Evolutionary conservation across 2,113 vertebrate species (phyloP).

Genomic region (Suricata suricatta): DNA sequence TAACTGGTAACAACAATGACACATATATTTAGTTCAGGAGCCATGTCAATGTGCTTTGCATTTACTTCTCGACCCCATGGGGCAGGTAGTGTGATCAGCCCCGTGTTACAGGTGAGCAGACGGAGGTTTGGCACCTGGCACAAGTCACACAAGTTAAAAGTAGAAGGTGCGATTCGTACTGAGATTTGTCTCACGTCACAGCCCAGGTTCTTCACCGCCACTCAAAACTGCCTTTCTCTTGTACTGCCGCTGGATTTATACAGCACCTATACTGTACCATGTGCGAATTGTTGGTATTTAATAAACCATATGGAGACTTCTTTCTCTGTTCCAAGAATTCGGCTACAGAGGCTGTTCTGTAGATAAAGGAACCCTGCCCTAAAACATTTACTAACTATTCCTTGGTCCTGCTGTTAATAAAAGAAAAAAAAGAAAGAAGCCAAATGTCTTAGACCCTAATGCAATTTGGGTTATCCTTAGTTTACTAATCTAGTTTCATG

Average conservation of each 20-base stretch:
- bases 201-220: not conserved
- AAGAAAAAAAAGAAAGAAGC: not conserved
- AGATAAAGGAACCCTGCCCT: not conserved
- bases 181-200: not conserved
- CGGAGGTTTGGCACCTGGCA: not conserved
- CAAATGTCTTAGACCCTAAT: not conserved
- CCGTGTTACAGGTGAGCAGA: not conserved
- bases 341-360: not conserved
- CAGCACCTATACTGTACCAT: not conserved
- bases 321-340: conserved; percentile 5
- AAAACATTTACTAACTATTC: not conserved
- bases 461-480: not conserved
- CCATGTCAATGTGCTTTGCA: not conserved
- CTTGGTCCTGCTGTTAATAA: conserved; percentile 7
- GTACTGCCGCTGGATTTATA: not conserved
- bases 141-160: not conserved
- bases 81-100: not conserved
- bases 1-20: not conserved
- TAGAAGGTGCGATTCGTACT: too few species aligned
- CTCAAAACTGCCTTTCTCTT: not conserved
- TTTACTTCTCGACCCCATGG: not conserved
- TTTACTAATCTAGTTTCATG: not conserved
- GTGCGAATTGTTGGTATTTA: conserved; percentile 16
- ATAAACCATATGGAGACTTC: conserved; percentile 36
- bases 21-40: not conserved